Percentiles rank a stretch among this genome's conserved stretches.
Conservation (phyloP, 2,888 invertebrate genomes). For the Odontothrips loti region DNA sequence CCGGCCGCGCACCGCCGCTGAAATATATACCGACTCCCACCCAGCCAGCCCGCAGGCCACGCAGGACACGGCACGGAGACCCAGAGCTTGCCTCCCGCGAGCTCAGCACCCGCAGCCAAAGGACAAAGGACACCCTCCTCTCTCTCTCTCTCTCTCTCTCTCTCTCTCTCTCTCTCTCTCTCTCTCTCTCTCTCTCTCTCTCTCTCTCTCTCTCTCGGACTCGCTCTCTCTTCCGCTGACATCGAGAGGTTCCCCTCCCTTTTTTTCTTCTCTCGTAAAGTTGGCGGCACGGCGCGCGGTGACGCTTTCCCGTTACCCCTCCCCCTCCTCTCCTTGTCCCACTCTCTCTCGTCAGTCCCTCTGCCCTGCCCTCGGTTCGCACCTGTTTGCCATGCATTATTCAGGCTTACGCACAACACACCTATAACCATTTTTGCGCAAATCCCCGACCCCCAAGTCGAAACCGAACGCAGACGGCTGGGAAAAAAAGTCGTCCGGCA, state of each 20-base stretch:
- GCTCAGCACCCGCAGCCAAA: too few species aligned
- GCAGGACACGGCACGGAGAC: too few species aligned
- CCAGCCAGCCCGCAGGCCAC: too few species aligned
- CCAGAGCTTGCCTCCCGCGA: too few species aligned
- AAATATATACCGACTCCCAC: too few species aligned
- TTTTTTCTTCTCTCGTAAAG: not conserved
- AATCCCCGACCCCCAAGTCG: not conserved
- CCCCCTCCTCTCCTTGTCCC: not conserved
- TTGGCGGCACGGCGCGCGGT: not conserved
- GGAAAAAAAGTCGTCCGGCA: not conserved
- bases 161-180: too few species aligned
- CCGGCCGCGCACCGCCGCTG: too few species aligned
- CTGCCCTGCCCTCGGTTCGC: not conserved
- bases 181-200: too few species aligned
- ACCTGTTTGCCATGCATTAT: slow-evolving; percentile 25
- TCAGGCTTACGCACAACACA: not conserved
- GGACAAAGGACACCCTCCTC: too few species aligned
- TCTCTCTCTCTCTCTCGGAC: too few species aligned
- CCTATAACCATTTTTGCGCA: slow-evolving; percentile 8
- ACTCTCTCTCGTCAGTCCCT: not conserved
- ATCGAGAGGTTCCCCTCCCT: not conserved
- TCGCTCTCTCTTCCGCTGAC: not conserved
- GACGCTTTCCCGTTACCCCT: not conserved
- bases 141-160: too few species aligned
- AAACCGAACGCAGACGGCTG: not conserved